Conservation (phyloP, 2,113 vertebrate genomes). For the Podilymbus podiceps region DNA sequence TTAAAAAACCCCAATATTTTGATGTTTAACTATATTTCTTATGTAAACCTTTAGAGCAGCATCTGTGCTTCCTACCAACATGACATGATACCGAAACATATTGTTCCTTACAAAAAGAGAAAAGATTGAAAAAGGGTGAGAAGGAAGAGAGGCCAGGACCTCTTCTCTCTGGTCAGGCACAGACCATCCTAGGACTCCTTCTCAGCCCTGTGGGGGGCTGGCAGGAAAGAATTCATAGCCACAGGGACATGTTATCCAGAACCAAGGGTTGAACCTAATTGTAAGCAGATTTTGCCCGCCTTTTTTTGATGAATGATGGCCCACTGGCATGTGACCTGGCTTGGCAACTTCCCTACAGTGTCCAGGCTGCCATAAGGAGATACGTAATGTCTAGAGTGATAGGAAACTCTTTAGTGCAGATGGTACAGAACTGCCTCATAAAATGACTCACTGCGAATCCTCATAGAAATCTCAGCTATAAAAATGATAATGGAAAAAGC, state of each 20-base stretch:
- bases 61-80: conserved; percentile 54
- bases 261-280: conserved; percentile 80
- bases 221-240: conserved; percentile 81
- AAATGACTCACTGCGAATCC: conserved; percentile 82
- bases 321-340: conserved; percentile 79
- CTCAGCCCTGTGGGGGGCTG: conserved; percentile 81
- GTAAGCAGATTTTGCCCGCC: conserved; percentile 81
- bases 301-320: conserved; percentile 78
- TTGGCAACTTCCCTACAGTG: conserved; percentile 72
- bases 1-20: not conserved
- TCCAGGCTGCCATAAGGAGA: conserved; percentile 75
- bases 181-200: conserved; percentile 73
- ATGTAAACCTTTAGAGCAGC: conserved; percentile 51
- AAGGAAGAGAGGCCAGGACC: conserved; percentile 47
- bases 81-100: conserved; percentile 28
- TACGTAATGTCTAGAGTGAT: conserved; percentile 82
- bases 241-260: conserved; percentile 76
- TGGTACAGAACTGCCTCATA: conserved; percentile 78
- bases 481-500: conserved; percentile 84
- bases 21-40: not conserved
- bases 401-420: conserved; percentile 78
- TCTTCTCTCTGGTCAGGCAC: conserved; percentile 60
- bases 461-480: conserved; percentile 76
- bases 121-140: not conserved
- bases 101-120: not conserved